phyloP scores from a whole-genome alignment of 2,888 invertebrate genomes.

The Rhamnusium bicolor region DNA sequence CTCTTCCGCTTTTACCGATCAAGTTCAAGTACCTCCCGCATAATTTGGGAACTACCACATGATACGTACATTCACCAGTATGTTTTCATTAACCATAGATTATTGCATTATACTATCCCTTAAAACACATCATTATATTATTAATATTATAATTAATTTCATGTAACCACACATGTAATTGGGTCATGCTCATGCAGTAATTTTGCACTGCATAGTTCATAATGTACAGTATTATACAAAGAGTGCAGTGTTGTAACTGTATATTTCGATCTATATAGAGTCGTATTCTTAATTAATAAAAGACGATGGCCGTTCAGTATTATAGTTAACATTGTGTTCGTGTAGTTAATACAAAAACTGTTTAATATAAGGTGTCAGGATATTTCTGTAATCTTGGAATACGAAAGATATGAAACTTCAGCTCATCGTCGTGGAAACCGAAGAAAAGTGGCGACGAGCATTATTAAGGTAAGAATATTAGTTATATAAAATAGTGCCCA shows the following conservation, averaged over 20 bases:
- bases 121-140: too few species aligned
- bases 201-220: not conserved
- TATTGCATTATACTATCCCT: not conserved
- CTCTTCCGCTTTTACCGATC: not conserved
- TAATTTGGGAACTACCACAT: not conserved
- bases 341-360: conserved; percentile 3
- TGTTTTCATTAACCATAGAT: not conserved
- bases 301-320: not conserved
- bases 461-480: conserved; percentile 68
- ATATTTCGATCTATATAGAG: not conserved
- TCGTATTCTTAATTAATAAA: not conserved
- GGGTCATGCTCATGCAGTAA: not conserved
- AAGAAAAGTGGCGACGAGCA: conserved; percentile 72
- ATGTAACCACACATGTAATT: not conserved
- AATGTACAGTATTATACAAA: not conserved
- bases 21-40: not conserved
- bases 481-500: not conserved
- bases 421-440: conserved; percentile 72
- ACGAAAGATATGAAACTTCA: conserved; percentile 70
- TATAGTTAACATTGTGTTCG: not conserved
- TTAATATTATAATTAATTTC: conserved; percentile 7
- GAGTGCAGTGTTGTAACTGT: not conserved
- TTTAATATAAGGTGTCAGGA: conserved; percentile 13
- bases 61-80: not conserved
- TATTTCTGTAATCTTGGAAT: not conserved